These are phyloP conservation scores for Epirrhoe alternata DNA, from an alignment of 2,888 invertebrate genomes.

Conservation along the genomic window DNA sequence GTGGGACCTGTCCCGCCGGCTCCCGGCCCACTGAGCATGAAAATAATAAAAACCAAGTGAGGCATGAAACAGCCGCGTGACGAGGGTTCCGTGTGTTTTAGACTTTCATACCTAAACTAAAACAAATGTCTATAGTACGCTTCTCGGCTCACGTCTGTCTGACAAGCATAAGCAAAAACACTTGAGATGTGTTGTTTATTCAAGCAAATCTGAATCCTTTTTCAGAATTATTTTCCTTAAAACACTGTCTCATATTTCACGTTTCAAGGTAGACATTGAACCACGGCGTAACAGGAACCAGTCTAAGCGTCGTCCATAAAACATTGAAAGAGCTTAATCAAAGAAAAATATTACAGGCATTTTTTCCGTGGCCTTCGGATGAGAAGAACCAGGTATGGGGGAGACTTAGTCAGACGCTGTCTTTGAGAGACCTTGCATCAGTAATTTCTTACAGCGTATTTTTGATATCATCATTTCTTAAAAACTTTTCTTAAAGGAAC, in stretches of 20 bases:
- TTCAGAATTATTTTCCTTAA: neutral
- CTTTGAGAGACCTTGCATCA: neutral
- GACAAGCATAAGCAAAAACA: conserved; percentile 20
- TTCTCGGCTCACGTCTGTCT: conserved; percentile 32
- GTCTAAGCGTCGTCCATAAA: neutral
- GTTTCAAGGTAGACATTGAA: neutral
- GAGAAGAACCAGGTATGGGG: neutral
- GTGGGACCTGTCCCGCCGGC: conserved; percentile 31
- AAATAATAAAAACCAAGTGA: conserved; percentile 46
- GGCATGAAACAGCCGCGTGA: conserved; percentile 41
- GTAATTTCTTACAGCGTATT: neutral
- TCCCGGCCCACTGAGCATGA: conserved; percentile 40
- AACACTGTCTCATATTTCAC: neutral
- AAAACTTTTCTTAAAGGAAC: no score
- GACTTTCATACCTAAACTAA: conserved; percentile 28
- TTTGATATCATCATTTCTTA: no score
- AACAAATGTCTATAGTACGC: conserved; percentile 34
- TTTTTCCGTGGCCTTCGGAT: neutral
- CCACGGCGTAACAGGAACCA: neutral
- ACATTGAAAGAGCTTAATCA: neutral
- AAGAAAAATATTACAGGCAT: neutral
- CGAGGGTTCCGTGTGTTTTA: conserved; percentile 41
- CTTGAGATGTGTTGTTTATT: conserved; percentile 34
- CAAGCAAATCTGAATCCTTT: conserved; percentile 15
- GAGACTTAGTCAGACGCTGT: neutral